Conservation (phyloP, 1,140 invertebrate species). For the Drosophila watanabei region DNA sequence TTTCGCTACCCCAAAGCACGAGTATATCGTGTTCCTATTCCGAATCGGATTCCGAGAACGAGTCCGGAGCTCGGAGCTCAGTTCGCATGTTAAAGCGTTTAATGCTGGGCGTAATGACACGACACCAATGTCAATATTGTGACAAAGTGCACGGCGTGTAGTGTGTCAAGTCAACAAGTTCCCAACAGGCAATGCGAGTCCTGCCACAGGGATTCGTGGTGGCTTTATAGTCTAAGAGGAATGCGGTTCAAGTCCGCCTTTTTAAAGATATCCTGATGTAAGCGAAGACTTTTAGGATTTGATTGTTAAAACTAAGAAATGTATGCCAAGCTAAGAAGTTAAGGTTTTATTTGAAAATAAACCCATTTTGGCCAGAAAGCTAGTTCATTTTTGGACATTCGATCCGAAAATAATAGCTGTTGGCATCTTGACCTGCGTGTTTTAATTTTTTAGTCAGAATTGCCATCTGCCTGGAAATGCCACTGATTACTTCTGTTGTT, state of each 20-base stretch:
- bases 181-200: constrained; percentile 13
- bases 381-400: no score
- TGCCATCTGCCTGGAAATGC: no score
- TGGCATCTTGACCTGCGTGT: no score
- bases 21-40: constrained; percentile 25
- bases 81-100: constrained; percentile 76
- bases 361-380: no score
- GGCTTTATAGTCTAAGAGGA: not conserved
- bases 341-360: no score
- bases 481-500: no score
- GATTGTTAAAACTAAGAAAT: not conserved
- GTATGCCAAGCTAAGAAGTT: not conserved
- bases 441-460: no score
- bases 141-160: constrained; percentile 58
- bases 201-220: constrained; percentile 4
- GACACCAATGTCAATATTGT: constrained; percentile 81
- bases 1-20: constrained; percentile 11
- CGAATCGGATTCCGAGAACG: constrained; percentile 12
- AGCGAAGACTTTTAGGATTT: not conserved
- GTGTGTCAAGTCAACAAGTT: constrained; percentile 81
- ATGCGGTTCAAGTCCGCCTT: not conserved
- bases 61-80: constrained; percentile 11
- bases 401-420: no score
- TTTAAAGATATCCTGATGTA: not conserved
- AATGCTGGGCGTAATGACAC: constrained; percentile 77